Conservation (phyloP, 1,140 invertebrate species). For the Neotoxoptera formosana region DNA sequence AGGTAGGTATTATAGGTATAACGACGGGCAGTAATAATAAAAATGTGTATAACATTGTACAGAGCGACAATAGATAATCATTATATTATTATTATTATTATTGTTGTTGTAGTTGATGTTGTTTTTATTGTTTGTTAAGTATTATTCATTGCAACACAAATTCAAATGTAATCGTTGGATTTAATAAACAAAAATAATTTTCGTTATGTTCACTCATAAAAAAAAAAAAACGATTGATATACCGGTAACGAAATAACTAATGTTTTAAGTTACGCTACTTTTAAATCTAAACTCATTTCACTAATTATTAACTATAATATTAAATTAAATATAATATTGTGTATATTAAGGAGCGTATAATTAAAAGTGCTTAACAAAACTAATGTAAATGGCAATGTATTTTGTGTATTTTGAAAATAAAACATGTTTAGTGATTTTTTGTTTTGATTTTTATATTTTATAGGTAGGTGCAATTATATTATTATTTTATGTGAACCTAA, state of each 20-base stretch:
- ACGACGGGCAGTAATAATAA: neutral
- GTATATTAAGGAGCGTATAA: neutral
- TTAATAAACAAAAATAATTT: neutral
- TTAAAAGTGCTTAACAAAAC: neutral
- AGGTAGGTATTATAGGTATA: conserved; percentile 7
- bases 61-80: neutral
- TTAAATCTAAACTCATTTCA: neutral
- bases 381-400: neutral
- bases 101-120: neutral
- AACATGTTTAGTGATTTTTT: neutral
- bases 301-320: neutral
- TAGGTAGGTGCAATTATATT: neutral
- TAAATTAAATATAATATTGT: neutral
- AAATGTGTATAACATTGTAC: neutral
- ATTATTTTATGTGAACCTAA: neutral
- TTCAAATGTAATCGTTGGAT: neutral
- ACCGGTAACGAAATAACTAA: neutral
- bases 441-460: neutral
- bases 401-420: neutral
- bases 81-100: neutral
- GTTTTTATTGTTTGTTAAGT: neutral
- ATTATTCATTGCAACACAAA: conserved; percentile 2
- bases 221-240: neutral
- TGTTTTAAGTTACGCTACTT: neutral
- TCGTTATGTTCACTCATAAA: neutral